Conservation (phyloP, 2,888 invertebrate species). For the Ophion obscuratus region DNA sequence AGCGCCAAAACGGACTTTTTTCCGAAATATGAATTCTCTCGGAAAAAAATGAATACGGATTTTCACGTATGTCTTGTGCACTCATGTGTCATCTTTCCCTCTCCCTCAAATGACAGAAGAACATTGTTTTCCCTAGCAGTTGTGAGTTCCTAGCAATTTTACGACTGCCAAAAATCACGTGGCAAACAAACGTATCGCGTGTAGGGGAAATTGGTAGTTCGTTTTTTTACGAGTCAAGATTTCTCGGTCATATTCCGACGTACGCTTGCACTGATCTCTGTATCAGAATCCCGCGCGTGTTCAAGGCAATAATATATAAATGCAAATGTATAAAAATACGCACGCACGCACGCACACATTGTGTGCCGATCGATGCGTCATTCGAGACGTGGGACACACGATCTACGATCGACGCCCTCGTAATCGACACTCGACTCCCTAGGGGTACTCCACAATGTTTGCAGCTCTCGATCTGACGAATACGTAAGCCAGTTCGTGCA, state of each 20-base stretch:
- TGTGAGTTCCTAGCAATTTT: too few species aligned
- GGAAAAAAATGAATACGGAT: too few species aligned
- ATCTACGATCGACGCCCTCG: slow-evolving; percentile 67
- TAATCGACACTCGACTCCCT: slow-evolving; percentile 60
- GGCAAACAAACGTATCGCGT: background rate
- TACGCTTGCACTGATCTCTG: background rate
- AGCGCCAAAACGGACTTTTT: too few species aligned
- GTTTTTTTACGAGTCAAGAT: slow-evolving; percentile 11
- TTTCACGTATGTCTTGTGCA: too few species aligned
- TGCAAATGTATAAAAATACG: background rate
- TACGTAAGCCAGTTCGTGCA: slow-evolving; percentile 3
- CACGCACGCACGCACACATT: too few species aligned
- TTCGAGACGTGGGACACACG: slow-evolving; percentile 59
- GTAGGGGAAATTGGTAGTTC: too few species aligned
- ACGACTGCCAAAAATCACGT: too few species aligned
- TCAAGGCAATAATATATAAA: background rate
- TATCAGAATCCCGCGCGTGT: slow-evolving; percentile 2
- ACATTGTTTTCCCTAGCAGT: too few species aligned
- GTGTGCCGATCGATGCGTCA: slow-evolving; percentile 54
- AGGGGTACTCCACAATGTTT: slow-evolving; percentile 44
- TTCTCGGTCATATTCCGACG: background rate
- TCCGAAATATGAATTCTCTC: too few species aligned
- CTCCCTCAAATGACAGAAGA: too few species aligned
- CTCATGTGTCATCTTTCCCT: too few species aligned
- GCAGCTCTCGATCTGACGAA: slow-evolving; percentile 33